A percentile compares a stretch with the other conserved stretches of the same genome.
Conservation (phyloP, 1,140 invertebrate genomes). For the Hetaerina americana region DNA sequence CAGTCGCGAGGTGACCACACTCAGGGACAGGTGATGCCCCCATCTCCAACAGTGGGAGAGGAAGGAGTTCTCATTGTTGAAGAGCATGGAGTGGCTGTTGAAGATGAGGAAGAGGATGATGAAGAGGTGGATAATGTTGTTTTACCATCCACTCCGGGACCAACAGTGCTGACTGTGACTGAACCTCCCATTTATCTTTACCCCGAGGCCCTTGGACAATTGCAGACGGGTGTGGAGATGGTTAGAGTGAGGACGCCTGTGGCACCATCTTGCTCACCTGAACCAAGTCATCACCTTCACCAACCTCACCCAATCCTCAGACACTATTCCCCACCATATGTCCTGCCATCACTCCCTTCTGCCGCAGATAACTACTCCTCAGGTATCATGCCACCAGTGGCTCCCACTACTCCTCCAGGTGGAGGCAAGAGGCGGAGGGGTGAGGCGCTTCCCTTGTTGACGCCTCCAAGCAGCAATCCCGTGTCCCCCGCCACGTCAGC, state of each 20-base stretch:
- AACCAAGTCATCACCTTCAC: constrained; percentile 24
- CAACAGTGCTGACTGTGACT: background rate
- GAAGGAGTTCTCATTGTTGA: background rate
- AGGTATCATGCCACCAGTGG: background rate
- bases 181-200: background rate
- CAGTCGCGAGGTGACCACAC: no score
- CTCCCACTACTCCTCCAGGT: background rate
- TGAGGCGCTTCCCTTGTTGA: constrained; percentile 36
- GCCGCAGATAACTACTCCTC: constrained; percentile 22
- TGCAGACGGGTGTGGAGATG: no score
- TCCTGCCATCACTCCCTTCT: constrained; percentile 25
- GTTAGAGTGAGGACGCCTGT: background rate
- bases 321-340: constrained; percentile 39
- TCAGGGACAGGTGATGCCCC: background rate
- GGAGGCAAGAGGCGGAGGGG: constrained; percentile 15
- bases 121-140: no score
- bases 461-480: constrained; percentile 48
- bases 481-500: constrained; percentile 33
- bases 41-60: background rate
- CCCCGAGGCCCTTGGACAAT: background rate
- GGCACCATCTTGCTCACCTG: background rate
- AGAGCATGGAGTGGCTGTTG: background rate
- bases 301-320: constrained; percentile 31
- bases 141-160: background rate
- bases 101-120: background rate